A percentile compares a stretch with the other conserved stretches of the same genome.
These are phyloP conservation scores for Trachelus troglodyta DNA, from an alignment of 2,888 invertebrate genomes.

Conservation along the genomic window DNA sequence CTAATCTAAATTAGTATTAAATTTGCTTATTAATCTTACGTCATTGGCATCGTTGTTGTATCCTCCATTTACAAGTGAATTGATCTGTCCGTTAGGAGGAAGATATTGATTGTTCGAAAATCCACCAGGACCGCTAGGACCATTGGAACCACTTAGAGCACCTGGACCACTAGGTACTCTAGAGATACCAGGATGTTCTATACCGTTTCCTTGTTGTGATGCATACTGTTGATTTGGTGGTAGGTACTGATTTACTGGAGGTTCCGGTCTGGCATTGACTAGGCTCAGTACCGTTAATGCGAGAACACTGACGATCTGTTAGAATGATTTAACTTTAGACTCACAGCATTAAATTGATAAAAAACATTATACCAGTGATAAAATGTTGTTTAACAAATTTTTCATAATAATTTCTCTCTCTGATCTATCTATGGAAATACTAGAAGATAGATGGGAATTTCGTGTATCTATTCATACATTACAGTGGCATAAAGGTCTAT, in stretches of 20 bases:
- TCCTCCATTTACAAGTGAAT: slow-evolving; percentile 39
- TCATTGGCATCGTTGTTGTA: slow-evolving; percentile 43
- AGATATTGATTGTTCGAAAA: slow-evolving; percentile 45
- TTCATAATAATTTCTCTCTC: too few species aligned
- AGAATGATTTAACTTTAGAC: too few species aligned
- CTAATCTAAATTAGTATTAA: too few species aligned
- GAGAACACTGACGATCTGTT: not conserved
- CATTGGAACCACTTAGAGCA: slow-evolving; percentile 24
- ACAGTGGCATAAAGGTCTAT: too few species aligned
- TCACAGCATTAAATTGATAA: too few species aligned
- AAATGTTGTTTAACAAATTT: too few species aligned
- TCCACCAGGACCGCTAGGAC: slow-evolving; percentile 33
- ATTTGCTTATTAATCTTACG: slow-evolving; percentile 34
- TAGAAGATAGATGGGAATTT: too few species aligned
- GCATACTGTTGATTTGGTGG: slow-evolving; percentile 55
- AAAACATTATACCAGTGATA: too few species aligned
- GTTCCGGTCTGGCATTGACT: slow-evolving; percentile 48
- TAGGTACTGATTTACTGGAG: slow-evolving; percentile 54
- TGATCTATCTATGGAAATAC: too few species aligned
- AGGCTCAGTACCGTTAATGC: slow-evolving; percentile 38
- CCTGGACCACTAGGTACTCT: slow-evolving; percentile 23
- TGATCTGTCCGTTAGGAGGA: slow-evolving; percentile 56
- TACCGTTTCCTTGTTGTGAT: slow-evolving; percentile 37
- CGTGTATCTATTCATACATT: too few species aligned
- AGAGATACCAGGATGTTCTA: slow-evolving; percentile 6